Percentiles rank a stretch among this genome's conserved stretches.
Conservation (phyloP, 2,888 invertebrate species). For the Frankliniella fusca region DNA sequence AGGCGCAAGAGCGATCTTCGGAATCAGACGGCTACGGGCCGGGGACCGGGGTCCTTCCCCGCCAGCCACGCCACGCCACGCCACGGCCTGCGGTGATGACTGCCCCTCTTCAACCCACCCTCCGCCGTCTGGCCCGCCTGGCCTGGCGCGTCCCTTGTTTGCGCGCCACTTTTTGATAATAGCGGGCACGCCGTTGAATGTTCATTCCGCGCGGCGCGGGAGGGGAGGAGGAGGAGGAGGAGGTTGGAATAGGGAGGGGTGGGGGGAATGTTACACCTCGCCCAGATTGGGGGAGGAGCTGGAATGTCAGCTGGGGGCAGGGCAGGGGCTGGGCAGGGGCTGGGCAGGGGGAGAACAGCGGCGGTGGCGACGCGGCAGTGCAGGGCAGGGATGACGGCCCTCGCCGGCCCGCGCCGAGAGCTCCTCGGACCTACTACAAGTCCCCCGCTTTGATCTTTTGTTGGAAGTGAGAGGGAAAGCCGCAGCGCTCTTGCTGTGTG, state of each 20-base stretch:
- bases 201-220: neutral
- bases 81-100: too few species aligned
- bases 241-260: too few species aligned
- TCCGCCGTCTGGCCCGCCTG: neutral
- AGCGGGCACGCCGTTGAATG: constrained; percentile 1
- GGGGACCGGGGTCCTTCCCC: too few species aligned
- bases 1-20: too few species aligned
- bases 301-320: neutral
- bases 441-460: constrained; percentile 4
- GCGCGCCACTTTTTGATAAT: constrained; percentile 9
- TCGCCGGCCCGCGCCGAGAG: neutral
- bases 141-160: constrained; percentile 3
- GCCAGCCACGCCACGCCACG: too few species aligned
- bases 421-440: neutral
- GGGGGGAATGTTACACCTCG: constrained; percentile 9
- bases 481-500: neutral
- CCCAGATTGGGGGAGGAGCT: neutral
- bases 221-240: too few species aligned
- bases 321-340: too few species aligned
- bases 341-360: neutral
- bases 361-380: neutral
- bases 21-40: too few species aligned
- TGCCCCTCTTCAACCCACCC: too few species aligned
- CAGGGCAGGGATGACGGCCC: neutral
- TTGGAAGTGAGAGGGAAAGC: neutral